Base-by-base conservation (phyloP, 2,797 vertebrate species). In the Eospalax fontanierii region DNA sequence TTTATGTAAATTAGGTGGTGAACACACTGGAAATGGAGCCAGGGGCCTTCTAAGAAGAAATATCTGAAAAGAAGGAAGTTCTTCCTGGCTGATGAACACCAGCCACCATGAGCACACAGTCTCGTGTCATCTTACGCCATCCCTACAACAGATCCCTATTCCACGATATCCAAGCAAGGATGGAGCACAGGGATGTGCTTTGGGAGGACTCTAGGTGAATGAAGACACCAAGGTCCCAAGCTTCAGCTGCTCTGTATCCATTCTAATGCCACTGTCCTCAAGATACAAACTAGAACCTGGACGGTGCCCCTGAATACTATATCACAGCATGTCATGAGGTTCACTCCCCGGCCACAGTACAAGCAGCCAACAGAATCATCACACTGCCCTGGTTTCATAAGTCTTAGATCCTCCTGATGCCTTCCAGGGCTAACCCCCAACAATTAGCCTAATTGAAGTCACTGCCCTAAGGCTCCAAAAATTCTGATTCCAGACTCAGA, bases 321-420 rank as follows among this genome's bases (percentile, higher is more conserved):
- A 46, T 38, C 54, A 35, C 7, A 24, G 18, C 57, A 26, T 0
- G 1, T 0, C 15, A 35, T 0, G 14, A 38, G 9, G 14, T 61
- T 24, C 22, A 3, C 19, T 43, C 19, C 61, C 43, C 33, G 16
- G 18, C 15, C 9, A 24, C 1, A 16, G 61, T 6, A 22, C 3
- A 21, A 3, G 0, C 0, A 66, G 30, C 26, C 80, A n/a, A 6
- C 1, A 26, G 33, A 50, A 54, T n/a, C 33, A n/a, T 10, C 26
- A 21, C 6, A 21, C 7, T 11, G 28, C 40, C 6, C 65, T 18
- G 5, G 30, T 40, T 9, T 54, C 57, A 21, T 5, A 57, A 70
- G 22, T 6, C 26, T 1, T 11, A 38, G 78, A 19, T 19, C 79
- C 33, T 75, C 46, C 70, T 71, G 1, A 0, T 59, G 30, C 50